Base-by-base conservation (phyloP, 2,113 vertebrate species). In the Saguinus midas region DNA sequence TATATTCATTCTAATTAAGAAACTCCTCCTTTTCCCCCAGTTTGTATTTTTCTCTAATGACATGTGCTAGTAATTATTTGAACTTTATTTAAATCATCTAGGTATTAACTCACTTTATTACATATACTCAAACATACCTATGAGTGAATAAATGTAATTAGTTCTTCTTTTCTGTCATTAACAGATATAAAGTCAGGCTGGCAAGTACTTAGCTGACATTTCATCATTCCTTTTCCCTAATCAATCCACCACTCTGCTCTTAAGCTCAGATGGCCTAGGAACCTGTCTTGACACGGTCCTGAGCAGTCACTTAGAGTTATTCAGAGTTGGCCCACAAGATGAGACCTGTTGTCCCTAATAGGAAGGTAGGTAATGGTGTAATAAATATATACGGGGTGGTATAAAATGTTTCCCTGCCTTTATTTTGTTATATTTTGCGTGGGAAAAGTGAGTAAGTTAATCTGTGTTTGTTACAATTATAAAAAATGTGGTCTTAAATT, bases 11-110 rank as follows among this genome's bases (percentile, higher is more conserved):
- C 32, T 55, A 64, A 14, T 76, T 90, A 55, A 72, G 23, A 88
- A 72, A 88, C 23, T n/a, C 5, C n/a, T 52, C 43, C 40, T 85
- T 78, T 76, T 94, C 1, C 21, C 55, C 20, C 7, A 57, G 23
- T 7, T 45, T 76, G 14, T 96, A 58, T n/a, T 52, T 79, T 40
- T 18, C 92, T 70, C 50, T 79, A 13, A 68, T 40, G 29, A 35
- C 61, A 16, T 50, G 3, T n/a, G 25, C 32, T 84, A 48, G 10
- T 80, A 80, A 64, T 40, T 68, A 76, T 80, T 73, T 92, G 37
- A 57, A 76, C 87, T 90, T 91, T 83, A 35, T 82, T 82, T 87
- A 78, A 91, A 52, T 91, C 11, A 68, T 72, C 91, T 87, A 18
- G 50, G 10, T 17, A 87, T 78, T 35, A 50, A 81, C 48, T 40